A percentile compares a stretch with the other conserved stretches of the same genome.
Evolutionary conservation across 2,113 vertebrate genomes (phyloP).

Genomic region (Poeciliopsis occidentalis): DNA sequence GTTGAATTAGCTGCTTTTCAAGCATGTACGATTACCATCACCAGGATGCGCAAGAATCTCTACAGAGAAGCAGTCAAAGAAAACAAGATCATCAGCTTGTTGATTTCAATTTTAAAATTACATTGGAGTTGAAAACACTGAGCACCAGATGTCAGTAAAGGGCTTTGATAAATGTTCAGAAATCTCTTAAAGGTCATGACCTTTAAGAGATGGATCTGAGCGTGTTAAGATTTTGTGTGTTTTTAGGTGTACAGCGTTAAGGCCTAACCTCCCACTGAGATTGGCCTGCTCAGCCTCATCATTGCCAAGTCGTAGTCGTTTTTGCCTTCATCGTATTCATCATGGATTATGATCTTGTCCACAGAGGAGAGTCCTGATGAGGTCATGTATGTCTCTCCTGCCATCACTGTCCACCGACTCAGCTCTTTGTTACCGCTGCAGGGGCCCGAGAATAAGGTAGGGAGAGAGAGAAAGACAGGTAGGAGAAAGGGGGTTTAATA

Average conservation of each 20-base stretch:
- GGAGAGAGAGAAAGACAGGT: background rate
- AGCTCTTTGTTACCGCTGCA: slow-evolving; percentile 63
- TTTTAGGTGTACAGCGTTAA: background rate
- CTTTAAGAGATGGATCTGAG: background rate
- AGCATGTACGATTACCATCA: background rate
- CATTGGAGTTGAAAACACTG: background rate
- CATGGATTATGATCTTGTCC: slow-evolving; percentile 83
- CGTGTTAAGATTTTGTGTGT: background rate
- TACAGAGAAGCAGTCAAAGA: background rate
- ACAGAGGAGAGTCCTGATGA: slow-evolving; percentile 70
- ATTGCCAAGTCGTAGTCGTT: slow-evolving; percentile 88
- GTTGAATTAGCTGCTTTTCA: background rate
- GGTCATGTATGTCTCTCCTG: slow-evolving; percentile 70
- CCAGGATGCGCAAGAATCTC: background rate
- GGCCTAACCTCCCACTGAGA: slow-evolving; percentile 81
- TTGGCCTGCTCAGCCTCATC: slow-evolving; percentile 82
- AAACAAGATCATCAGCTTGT: background rate
- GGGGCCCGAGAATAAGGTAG: background rate
- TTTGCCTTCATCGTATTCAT: slow-evolving; percentile 15
- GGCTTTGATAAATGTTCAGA: background rate
- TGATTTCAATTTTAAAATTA: background rate
- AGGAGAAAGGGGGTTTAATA: background rate
- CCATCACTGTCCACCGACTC: slow-evolving; percentile 83
- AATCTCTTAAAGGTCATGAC: background rate
- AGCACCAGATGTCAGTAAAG: slow-evolving; percentile 38